Evolutionary conservation across 1,140 invertebrate genomes (phyloP).

Genomic region (Nasonia giraulti): DNA sequence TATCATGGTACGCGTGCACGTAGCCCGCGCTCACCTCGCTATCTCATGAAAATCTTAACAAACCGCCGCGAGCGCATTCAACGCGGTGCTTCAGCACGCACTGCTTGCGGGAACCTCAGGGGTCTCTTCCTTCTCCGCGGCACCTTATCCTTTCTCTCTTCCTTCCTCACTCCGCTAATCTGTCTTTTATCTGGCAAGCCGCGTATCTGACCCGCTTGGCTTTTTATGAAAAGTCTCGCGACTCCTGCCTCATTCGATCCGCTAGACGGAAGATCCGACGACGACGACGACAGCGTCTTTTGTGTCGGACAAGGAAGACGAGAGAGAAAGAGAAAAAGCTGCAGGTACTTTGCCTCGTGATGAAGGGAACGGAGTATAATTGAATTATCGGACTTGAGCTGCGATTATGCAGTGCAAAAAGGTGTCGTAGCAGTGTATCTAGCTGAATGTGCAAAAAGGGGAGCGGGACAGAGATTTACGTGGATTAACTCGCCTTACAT

Average conservation of each 20-base stretch:
- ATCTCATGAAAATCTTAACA: conserved; percentile 53
- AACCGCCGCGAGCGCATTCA: conserved; percentile 33
- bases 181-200: conserved; percentile 1
- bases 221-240: conserved; percentile 8
- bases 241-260: not conserved
- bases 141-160: not conserved
- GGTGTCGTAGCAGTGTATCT: not conserved
- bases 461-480: not conserved
- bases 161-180: not conserved
- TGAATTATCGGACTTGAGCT: conserved; percentile 16
- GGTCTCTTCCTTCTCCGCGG: not conserved
- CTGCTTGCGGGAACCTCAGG: not conserved
- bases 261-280: not conserved
- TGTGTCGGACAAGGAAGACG: not conserved
- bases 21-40: conserved; percentile 33
- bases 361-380: conserved; percentile 5
- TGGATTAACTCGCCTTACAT: not conserved
- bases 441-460: not conserved
- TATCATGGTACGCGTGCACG: conserved; percentile 16
- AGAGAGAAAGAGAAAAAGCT: not conserved
- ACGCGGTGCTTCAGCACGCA: not conserved
- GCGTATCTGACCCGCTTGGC: not conserved
- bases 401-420: conserved; percentile 11
- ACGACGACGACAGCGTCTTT: not conserved
- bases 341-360: not conserved